Percentiles rank a stretch among this genome's conserved stretches.
These are phyloP conservation scores for Enteromius radiatus DNA, from an alignment of 2,797 vertebrate genomes.

Conservation along the genomic window DNA sequence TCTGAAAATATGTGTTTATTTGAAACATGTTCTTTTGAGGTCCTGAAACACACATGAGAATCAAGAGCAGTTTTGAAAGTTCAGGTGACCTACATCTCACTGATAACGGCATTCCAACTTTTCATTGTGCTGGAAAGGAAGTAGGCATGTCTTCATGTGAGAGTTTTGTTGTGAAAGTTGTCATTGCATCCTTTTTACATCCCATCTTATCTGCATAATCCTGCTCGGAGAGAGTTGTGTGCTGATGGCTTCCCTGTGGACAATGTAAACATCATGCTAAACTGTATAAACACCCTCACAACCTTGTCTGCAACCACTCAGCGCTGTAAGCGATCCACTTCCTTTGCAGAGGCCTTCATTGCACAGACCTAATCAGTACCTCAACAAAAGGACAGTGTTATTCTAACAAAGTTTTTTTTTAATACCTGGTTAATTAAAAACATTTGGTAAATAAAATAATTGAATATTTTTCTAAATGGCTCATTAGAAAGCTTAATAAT, in stretches of 20 bases:
- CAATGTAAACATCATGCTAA: slow-evolving; percentile 75
- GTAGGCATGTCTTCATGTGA: background rate
- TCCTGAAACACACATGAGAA: slow-evolving; percentile 47
- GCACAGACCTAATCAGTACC: background rate
- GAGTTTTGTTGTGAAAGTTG: background rate
- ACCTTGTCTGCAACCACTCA: slow-evolving; percentile 45
- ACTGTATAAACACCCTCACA: slow-evolving; percentile 77
- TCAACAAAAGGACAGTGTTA: background rate
- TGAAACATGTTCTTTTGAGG: slow-evolving; percentile 73
- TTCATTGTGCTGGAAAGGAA: background rate
- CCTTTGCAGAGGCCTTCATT: slow-evolving; percentile 42
- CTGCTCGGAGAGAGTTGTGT: slow-evolving; percentile 69
- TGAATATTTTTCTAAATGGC: background rate
- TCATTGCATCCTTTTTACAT: slow-evolving; percentile 69
- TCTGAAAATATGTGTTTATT: slow-evolving; percentile 80
- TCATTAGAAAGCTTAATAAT: background rate
- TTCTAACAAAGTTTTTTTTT: background rate
- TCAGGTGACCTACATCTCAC: slow-evolving; percentile 18
- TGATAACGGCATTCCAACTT: background rate
- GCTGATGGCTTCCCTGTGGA: slow-evolving; percentile 76
- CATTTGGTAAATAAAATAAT: background rate
- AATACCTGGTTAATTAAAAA: background rate
- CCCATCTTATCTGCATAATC: slow-evolving; percentile 75
- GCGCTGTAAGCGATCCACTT: slow-evolving; percentile 44
- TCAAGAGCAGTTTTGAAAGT: slow-evolving; percentile 46